A percentile compares a stretch with the other conserved stretches of the same genome.
phyloP scores from a whole-genome alignment of 64 coral and sea anemone genomes.

The Acropora yongei region DNA sequence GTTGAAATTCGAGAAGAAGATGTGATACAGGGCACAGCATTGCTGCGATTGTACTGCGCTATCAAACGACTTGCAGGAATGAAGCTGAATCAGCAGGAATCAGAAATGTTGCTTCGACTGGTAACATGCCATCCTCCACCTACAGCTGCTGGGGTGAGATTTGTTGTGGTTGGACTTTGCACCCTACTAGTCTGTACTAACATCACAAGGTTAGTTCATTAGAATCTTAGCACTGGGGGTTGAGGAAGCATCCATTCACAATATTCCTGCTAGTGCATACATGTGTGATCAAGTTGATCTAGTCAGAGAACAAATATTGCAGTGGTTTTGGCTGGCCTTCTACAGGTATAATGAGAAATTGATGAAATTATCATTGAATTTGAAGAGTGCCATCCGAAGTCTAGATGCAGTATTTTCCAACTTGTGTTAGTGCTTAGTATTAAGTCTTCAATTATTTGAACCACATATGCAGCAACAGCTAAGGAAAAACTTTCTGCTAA shows the following conservation, averaged over 20 bases:
- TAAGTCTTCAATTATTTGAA: too few relatives aligned
- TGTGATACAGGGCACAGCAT: constrained; percentile 76
- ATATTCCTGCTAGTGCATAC: too few relatives aligned
- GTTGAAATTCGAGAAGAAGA: constrained; percentile 80
- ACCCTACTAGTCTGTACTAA: constrained; percentile 76
- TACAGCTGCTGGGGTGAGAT: constrained; percentile 85
- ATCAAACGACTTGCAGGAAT: constrained; percentile 88
- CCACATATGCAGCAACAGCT: too few relatives aligned
- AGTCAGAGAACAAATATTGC: too few relatives aligned
- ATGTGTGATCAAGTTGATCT: too few relatives aligned
- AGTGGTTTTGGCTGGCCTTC: too few relatives aligned
- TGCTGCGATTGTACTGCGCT: constrained; percentile 85
- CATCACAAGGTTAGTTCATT: constrained; percentile 49
- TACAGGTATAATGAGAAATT: too few relatives aligned
- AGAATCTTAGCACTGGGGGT: not conserved
- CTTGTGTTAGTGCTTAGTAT: too few relatives aligned
- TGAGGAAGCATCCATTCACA: not conserved
- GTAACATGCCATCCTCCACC: constrained; percentile 91
- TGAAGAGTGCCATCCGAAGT: too few relatives aligned
- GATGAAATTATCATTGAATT: too few relatives aligned
- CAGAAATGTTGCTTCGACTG: constrained; percentile 81
- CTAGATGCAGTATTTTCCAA: too few relatives aligned
- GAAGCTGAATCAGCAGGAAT: constrained; percentile 83
- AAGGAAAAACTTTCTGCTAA: too few relatives aligned
- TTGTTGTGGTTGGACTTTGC: constrained; percentile 88